phyloP scores from a whole-genome alignment of 1,140 invertebrate genomes.

The Calephelis virginiensis region DNA sequence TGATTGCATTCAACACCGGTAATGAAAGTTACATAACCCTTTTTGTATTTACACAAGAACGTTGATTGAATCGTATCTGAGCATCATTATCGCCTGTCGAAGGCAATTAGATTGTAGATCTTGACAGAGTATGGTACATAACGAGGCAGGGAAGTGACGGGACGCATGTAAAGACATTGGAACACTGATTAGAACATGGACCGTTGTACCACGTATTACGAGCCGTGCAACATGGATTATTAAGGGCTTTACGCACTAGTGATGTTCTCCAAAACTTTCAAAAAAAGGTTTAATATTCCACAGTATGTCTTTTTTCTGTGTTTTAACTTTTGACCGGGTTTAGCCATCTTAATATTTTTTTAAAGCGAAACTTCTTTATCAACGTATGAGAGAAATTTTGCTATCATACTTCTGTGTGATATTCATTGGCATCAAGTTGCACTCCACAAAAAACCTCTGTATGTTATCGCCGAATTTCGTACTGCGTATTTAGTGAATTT shows the following conservation, averaged over 20 bases:
- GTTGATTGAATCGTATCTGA: conserved; percentile 24
- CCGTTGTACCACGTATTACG: conserved; percentile 1
- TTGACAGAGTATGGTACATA: conserved; percentile 22
- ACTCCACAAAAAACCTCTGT: no score
- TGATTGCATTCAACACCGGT: background rate
- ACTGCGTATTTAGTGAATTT: no score
- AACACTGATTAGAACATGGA: conserved; percentile 27
- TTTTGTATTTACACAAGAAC: conserved; percentile 18
- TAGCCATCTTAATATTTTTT: no score
- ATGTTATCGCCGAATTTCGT: no score
- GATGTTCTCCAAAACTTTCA: background rate
- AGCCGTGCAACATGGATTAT: conserved; percentile 11
- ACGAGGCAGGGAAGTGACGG: conserved; percentile 2
- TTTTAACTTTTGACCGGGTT: no score
- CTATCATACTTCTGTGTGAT: no score
- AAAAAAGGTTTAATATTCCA: no score
- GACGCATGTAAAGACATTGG: conserved; percentile 22
- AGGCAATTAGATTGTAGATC: conserved; percentile 25
- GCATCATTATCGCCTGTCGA: conserved; percentile 32
- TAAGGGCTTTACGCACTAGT: conserved; percentile 20
- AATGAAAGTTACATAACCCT: conserved; percentile 17
- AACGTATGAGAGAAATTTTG: no score
- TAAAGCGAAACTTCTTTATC: no score
- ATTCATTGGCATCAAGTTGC: no score
- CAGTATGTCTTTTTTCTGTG: no score